Percentiles rank a stretch among this genome's conserved stretches.
Evolutionary conservation across 2,888 invertebrate genomes (phyloP).

Genomic region (Entomobrya proxima): DNA sequence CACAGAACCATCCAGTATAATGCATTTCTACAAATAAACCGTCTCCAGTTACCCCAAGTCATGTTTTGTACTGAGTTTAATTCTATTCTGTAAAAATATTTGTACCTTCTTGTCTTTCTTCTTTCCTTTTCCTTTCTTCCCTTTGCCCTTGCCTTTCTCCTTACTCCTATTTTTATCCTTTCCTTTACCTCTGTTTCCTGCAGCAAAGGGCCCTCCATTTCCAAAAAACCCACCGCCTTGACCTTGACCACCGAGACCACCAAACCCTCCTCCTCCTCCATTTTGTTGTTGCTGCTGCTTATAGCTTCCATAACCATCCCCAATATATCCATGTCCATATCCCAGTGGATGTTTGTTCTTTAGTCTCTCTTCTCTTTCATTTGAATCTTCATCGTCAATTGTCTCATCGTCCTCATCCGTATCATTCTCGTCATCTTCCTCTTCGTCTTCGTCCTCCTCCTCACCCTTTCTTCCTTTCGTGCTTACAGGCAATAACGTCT

Average conservation of each 20-base stretch:
- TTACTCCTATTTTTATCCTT: neutral
- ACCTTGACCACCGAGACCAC: neutral
- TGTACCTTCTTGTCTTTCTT: slow-evolving; percentile 44
- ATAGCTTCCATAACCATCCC: slow-evolving; percentile 38
- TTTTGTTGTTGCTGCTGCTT: neutral
- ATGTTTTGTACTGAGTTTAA: too few relatives aligned
- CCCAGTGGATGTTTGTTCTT: slow-evolving; percentile 50
- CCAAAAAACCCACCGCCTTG: neutral
- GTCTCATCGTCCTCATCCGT: slow-evolving; percentile 29
- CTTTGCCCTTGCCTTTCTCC: slow-evolving; percentile 20
- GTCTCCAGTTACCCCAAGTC: too few relatives aligned
- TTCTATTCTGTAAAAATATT: too few relatives aligned
- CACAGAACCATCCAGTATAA: slow-evolving; percentile 58
- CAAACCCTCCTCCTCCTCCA: neutral
- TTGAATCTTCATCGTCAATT: slow-evolving; percentile 10
- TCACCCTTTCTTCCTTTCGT: neutral
- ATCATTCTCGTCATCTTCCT: slow-evolving; percentile 13
- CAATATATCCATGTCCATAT: slow-evolving; percentile 38
- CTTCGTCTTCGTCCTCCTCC: slow-evolving; percentile 4
- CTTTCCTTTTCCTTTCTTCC: slow-evolving; percentile 38
- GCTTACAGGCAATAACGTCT: neutral
- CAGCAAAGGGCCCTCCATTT: too few relatives aligned
- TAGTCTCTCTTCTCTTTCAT: neutral
- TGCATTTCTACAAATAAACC: slow-evolving; percentile 40
- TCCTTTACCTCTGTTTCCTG: neutral